Evolutionary conservation across 2,113 vertebrate genomes (phyloP), one percentile per base, ranked within the genome.

Genomic region (Corythornis cristatus): DNA sequence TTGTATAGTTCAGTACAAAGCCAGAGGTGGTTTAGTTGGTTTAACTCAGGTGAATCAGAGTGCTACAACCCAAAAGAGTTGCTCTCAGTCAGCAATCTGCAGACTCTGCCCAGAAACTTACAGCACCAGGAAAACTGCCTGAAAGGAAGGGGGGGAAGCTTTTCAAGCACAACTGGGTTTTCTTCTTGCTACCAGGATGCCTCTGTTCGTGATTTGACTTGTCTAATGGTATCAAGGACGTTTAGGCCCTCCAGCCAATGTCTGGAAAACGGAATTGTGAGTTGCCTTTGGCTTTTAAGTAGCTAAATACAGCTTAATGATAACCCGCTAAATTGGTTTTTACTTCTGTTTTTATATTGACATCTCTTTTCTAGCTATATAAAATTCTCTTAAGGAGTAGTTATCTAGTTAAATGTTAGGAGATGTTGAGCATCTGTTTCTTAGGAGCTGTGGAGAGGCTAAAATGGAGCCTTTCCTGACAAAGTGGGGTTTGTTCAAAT

Each of bases 241-340:
- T 91, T 87, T 65, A 94, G 84, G 89, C 83, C 93, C 89, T 96
- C 74, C 83, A 91, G 93, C 43, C 83, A 92, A 31, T 79, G 83
- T 78, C 83, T 96, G 83, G 60, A 74, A 89, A 93, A 91, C 87
- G 83, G 83, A 67, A 37, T 73, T 91, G 77, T 83, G 65, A 82
- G 68, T 84, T 95, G 88, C 71, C 83, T 93, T 87, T 96, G 83
- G 61, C 91, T 94, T 96, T 93, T 76, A 89, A 94, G 89, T 91
- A 84, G 66, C 46, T 91, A 60, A 93, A 83, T 66, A 73, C 17
- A 85, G 76, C 46, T 73, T 93, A 75, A 90, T 83, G 71, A 83
- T 94, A 96, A 89, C 87, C 61, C 81, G 33, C 82, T 87, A 54
- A 91, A 87, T 95, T 48, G 93, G 53, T 93, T 94, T 93, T 6